Evolutionary conservation across 2,797 vertebrate species (phyloP).

Genomic region (Neosalanx taihuensis): DNA sequence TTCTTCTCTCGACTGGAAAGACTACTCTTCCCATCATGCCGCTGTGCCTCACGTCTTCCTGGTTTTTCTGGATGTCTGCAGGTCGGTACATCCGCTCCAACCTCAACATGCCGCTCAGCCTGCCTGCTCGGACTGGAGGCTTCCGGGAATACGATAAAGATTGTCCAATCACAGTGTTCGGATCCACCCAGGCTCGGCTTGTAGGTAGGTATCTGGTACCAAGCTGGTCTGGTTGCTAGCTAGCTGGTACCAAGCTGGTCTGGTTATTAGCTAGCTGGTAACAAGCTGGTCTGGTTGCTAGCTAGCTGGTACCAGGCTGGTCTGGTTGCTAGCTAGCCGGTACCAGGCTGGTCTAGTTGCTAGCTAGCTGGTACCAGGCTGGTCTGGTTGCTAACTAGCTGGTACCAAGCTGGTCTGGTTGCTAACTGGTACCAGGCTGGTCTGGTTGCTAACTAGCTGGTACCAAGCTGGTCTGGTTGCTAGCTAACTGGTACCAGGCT

Average conservation of each 20-base stretch:
- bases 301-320: no score
- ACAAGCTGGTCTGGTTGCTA: no score
- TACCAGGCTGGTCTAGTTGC: no score
- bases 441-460: neutral
- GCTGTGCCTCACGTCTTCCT: neutral
- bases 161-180: constrained; percentile 95
- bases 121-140: constrained; percentile 85
- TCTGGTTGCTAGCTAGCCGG: no score
- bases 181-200: constrained; percentile 90
- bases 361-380: no score
- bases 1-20: no score
- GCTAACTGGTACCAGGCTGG: neutral
- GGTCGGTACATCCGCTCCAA: constrained; percentile 93
- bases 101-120: constrained; percentile 92
- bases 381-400: no score
- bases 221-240: no score
- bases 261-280: no score
- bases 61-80: constrained; percentile 40
- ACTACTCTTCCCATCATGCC: no score
- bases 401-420: no score
- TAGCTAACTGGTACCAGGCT: neutral
- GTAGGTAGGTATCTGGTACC: constrained; percentile 76
- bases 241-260: no score
- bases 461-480: neutral
- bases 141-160: constrained; percentile 95